Evolutionary conservation across 1,140 invertebrate species (phyloP), one percentile per base, ranked within the genome.

Genomic region (Meloidogyne exigua): DNA sequence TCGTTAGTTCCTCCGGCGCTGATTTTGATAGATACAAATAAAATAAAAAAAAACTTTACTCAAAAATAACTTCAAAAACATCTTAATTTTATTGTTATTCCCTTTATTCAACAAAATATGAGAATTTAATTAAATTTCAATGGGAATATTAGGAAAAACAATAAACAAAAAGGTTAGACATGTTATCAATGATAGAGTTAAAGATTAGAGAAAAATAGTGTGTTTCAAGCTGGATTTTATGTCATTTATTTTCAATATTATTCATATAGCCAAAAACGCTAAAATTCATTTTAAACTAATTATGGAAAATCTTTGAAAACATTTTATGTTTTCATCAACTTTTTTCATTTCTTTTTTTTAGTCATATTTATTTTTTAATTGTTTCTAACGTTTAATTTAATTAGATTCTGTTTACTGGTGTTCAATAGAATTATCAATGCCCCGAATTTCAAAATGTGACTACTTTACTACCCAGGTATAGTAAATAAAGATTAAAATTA

Each of bases 381-480:
- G 4, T 49, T 18, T 18, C 18, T 18, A 49, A 49, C 36, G 4
- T 39, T 49, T 18, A 49, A 49, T 49, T 49, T 49, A 49, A 18
- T 49, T 18, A 49, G 44, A 49, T 49, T 49, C 44, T 49, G 13
- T 15, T 49, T 49, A 49, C 44, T 18, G 44, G 15, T 18, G 18
- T 49, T 49, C 44, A 49, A 49, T 32, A 67, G 10, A 32, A 39
- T 67, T 67, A 39, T 67, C 36, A 67, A 67, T 67, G 65, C 65
- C 65, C 36, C 65, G 65, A 32, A 67, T 39, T 67, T 67, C 65
- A 67, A 32, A 39, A 39, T 67, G 18, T 67, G 26, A 49, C 44
- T 18, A 49, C n/a, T n/a, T n/a, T 49, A 18, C 18, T 44, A 44
- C 13, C 7, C 44, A 18, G 44, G 44, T 49, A 49, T n/a, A n/a